Percentiles rank a stretch among this genome's conserved stretches.
These are phyloP conservation scores for Disparrhopalites patrizii DNA, from an alignment of 2,888 invertebrate species.

Conservation along the genomic window DNA sequence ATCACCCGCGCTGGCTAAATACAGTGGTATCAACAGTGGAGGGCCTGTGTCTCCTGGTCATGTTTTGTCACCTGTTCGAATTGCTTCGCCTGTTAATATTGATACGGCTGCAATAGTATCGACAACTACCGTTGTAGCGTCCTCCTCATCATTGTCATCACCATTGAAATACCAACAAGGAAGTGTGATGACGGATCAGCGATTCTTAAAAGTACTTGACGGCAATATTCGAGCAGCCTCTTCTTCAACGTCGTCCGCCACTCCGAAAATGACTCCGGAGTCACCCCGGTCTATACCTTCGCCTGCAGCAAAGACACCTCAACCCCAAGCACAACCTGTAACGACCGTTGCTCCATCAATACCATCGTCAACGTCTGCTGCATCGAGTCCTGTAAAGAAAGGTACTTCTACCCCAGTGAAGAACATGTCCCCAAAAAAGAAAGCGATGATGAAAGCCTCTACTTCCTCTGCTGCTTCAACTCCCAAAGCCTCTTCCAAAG, in stretches of 20 bases:
- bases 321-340: background rate
- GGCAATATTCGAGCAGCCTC: constrained; percentile 7
- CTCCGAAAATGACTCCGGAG: too few species aligned
- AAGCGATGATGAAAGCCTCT: background rate
- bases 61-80: background rate
- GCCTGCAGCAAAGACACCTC: background rate
- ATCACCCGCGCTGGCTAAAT: too few species aligned
- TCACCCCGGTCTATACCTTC: background rate
- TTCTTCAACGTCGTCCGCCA: background rate
- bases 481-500: background rate
- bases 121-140: too few species aligned
- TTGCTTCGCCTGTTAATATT: background rate
- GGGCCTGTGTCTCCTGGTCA: background rate
- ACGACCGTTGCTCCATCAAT: too few species aligned
- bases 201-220: constrained; percentile 15
- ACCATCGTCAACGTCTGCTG: too few species aligned
- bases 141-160: too few species aligned
- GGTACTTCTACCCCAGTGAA: constrained; percentile 17
- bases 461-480: background rate
- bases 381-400: background rate
- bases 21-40: too few species aligned
- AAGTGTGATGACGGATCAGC: constrained; percentile 12
- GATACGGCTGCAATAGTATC: too few species aligned
- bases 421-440: background rate
- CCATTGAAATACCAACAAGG: background rate